These are phyloP conservation scores for Drosophila santomea DNA, from an alignment of 1,140 invertebrate genomes.

Conservation along the genomic window DNA sequence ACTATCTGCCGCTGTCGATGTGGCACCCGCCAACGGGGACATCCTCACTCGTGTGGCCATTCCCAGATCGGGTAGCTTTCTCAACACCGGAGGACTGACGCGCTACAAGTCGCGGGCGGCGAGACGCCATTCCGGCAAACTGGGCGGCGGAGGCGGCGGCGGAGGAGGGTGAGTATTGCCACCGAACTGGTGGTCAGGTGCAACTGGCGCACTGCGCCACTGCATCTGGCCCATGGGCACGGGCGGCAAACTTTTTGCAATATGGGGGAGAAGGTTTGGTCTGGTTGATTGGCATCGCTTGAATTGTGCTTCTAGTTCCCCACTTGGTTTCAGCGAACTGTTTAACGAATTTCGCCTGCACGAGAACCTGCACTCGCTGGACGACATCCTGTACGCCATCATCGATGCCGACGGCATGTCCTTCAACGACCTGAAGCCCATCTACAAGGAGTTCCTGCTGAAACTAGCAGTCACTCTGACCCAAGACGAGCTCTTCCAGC, in stretches of 20 bases:
- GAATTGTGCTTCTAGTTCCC: conserved; percentile 87
- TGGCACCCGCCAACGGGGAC: conserved; percentile 87
- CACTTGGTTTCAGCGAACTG: conserved; percentile 92
- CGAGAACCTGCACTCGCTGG: conserved; percentile 93
- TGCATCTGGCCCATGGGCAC: conserved; percentile 33
- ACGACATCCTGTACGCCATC: conserved; percentile 94
- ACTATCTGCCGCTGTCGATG: conserved; percentile 60
- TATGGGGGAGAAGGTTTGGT: conserved; percentile 73
- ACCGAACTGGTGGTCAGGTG: conserved; percentile 27
- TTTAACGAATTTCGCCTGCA: conserved; percentile 93
- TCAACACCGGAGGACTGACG: conserved; percentile 90
- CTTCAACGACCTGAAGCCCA: conserved; percentile 95
- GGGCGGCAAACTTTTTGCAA: conserved; percentile 54
- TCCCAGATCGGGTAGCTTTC: conserved; percentile 92
- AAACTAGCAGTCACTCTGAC: conserved; percentile 94
- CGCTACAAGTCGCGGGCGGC: conserved; percentile 87
- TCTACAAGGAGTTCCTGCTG: conserved; percentile 94
- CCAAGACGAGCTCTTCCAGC: conserved; percentile 95
- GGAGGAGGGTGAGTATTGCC: conserved; percentile 79
- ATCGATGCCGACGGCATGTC: conserved; percentile 96
- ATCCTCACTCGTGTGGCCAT: conserved; percentile 93
- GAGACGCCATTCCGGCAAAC: conserved; percentile 71
- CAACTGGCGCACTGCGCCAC: not conserved
- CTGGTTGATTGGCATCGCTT: conserved; percentile 79
- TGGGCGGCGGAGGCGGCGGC: conserved; percentile 62